Conservation (phyloP, 2,797 vertebrate species). For the Alcedo atthis region DNA sequence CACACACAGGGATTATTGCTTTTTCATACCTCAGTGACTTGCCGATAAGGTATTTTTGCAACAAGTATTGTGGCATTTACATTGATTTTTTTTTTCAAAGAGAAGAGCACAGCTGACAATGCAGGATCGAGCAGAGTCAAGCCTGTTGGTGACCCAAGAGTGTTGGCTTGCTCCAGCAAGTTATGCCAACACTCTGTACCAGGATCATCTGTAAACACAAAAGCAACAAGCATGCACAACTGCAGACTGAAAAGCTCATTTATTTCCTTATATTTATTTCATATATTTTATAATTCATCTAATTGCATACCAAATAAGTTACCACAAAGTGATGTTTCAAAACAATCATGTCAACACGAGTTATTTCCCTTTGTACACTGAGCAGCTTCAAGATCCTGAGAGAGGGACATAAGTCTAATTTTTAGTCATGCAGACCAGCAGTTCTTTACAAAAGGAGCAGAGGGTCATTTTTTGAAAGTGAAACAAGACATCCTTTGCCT, state of each 20-base stretch:
- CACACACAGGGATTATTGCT: not conserved
- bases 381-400: not conserved
- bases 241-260: not conserved
- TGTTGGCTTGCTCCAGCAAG: not conserved
- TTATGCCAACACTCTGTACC: rapidly evolving
- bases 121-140: not conserved
- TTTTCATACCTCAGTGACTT: not conserved
- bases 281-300: not conserved
- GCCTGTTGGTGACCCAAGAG: not conserved
- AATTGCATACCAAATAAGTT: not conserved
- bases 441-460: not conserved
- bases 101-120: not conserved
- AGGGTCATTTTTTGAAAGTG: not conserved
- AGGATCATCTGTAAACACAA: not conserved
- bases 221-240: not conserved
- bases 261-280: not conserved
- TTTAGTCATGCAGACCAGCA: not conserved
- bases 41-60: not conserved
- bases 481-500: not conserved
- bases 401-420: not conserved
- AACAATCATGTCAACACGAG: not conserved
- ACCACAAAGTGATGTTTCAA: not conserved
- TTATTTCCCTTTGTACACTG: not conserved
- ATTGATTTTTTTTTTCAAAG: not conserved
- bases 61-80: not conserved